A percentile compares a stretch with the other conserved stretches of the same genome.
These are phyloP conservation scores for Pelecanoides urinatrix DNA, from an alignment of 2,113 vertebrate genomes.

Conservation along the genomic window DNA sequence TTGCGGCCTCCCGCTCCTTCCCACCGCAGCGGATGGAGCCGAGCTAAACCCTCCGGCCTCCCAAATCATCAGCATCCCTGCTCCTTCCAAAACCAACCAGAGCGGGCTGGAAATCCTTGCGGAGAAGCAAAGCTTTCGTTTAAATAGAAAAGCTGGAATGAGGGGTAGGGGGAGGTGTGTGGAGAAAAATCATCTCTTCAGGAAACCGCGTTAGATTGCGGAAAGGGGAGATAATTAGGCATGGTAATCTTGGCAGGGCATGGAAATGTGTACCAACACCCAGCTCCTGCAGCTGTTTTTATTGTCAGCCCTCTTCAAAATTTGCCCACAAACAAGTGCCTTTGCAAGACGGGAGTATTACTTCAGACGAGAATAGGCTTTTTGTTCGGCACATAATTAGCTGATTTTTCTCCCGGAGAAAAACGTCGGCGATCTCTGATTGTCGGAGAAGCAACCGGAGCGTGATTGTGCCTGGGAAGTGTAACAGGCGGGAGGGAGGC, in stretches of 20 bases:
- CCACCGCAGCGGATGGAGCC: rapidly evolving
- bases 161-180: too few relatives aligned
- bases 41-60: neutral
- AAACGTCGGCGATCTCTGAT: neutral
- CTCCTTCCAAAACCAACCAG: neutral
- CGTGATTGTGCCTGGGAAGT: slow-evolving; percentile 2
- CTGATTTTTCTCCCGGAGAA: neutral
- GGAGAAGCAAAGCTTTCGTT: neutral
- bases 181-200: neutral
- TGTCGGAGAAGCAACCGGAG: neutral
- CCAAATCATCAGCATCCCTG: neutral
- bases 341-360: neutral
- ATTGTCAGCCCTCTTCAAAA: slow-evolving; percentile 45
- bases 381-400: slow-evolving; percentile 56
- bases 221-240: slow-evolving; percentile 27
- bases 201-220: neutral
- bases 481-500: neutral
- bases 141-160: neutral
- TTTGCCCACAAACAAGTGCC: slow-evolving; percentile 56
- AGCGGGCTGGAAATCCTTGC: neutral
- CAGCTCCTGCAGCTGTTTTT: slow-evolving; percentile 49
- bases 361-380: slow-evolving; percentile 26
- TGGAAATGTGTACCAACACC: slow-evolving; percentile 49
- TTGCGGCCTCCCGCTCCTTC: neutral
- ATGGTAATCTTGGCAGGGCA: slow-evolving; percentile 4